These are phyloP conservation scores for Pelodiscus sinensis DNA, from an alignment of 2,113 vertebrate species.

Conservation along the genomic window DNA sequence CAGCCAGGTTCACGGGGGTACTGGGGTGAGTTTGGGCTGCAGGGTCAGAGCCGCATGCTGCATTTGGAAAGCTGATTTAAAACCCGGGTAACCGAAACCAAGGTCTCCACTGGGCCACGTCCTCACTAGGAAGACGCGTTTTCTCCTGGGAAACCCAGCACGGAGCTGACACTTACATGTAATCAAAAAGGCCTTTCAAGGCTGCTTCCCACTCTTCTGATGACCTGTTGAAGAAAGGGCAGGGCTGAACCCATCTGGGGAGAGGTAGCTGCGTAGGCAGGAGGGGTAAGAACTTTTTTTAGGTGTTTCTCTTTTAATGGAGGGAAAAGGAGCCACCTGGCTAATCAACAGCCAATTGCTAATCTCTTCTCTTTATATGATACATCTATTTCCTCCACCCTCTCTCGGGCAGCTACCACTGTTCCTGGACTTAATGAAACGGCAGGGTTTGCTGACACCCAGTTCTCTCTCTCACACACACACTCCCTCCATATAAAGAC, in stretches of 20 bases:
- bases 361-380: background rate
- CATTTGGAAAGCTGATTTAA: background rate
- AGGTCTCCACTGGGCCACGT: background rate
- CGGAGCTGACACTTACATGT: constrained; percentile 51
- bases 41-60: background rate
- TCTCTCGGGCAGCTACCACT: background rate
- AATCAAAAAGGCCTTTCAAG: constrained; percentile 39
- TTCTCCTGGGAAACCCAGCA: background rate
- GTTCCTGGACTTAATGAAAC: background rate
- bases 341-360: too few relatives aligned
- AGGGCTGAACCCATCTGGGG: background rate
- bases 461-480: background rate
- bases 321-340: background rate
- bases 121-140: background rate
- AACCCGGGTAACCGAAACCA: background rate
- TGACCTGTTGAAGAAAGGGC: background rate
- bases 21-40: background rate
- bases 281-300: too few relatives aligned
- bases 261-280: background rate
- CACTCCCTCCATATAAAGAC: background rate
- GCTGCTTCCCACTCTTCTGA: constrained; percentile 45
- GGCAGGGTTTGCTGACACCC: background rate
- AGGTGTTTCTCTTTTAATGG: background rate
- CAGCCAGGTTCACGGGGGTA: background rate
- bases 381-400: background rate